These are phyloP conservation scores for Anoncus sp. DNA, from an alignment of 2,888 invertebrate genomes.

Conservation along the genomic window DNA sequence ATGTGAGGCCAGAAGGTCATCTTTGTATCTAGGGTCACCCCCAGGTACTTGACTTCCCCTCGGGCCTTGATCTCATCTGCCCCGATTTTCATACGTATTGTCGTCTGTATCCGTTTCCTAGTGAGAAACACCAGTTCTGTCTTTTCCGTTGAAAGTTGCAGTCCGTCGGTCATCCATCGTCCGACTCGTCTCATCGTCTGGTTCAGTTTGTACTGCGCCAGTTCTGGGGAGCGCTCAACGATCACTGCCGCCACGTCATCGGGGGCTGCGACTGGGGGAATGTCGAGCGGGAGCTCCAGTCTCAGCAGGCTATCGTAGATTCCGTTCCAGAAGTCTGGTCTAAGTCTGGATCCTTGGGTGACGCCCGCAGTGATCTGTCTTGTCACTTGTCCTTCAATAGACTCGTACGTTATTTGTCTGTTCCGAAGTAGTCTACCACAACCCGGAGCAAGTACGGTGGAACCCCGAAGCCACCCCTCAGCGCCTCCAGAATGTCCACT, in stretches of 20 bases:
- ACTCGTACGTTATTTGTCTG: constrained; percentile 51
- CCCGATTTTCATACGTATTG: no score
- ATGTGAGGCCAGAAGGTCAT: constrained; percentile 18
- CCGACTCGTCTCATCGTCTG: no score
- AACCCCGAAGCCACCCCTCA: constrained; percentile 39
- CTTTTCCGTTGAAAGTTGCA: no score
- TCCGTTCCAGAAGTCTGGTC: constrained; percentile 66
- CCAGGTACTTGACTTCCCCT: constrained; percentile 65
- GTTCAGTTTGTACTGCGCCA: no score
- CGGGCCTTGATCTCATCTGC: constrained; percentile 23
- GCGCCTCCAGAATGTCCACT: constrained; percentile 42
- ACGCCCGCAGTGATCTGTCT: constrained; percentile 58
- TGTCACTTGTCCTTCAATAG: constrained; percentile 18
- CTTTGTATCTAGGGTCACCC: no score
- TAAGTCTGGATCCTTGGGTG: constrained; percentile 63
- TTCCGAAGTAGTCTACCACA: constrained; percentile 57
- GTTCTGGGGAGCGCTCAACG: no score
- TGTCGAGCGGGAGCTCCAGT: no score
- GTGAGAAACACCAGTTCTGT: no score
- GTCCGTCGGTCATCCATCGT: no score
- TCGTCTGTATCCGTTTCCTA: no score
- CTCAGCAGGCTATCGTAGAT: constrained; percentile 61
- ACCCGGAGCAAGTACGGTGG: constrained; percentile 51
- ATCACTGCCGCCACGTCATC: no score
- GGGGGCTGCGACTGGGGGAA: no score